Evolutionary conservation across 2,113 vertebrate species (phyloP), one percentile per base, ranked within the genome.

Genomic region (Astur gentilis): DNA sequence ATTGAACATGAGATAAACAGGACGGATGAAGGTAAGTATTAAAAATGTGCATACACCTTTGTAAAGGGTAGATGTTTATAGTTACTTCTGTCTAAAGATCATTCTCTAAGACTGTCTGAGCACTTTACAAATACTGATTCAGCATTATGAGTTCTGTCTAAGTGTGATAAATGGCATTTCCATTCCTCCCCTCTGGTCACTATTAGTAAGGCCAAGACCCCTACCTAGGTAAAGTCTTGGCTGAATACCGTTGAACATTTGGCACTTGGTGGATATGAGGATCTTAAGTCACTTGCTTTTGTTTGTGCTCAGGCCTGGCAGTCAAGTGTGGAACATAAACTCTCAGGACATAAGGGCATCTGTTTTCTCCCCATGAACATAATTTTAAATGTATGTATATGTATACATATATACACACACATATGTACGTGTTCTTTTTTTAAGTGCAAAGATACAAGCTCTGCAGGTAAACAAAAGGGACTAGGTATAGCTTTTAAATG

Each of bases 1-100:
- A 99, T 98, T 77, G 99, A 99, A 80, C 99, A 99, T 1, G 99
- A 99, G 34, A 98, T 98, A 87, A 99, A 98, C 97, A 98, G 99
- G 80, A 98, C 99, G 3, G 99, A 99, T 89, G 99, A 99, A 99
- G 99, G 99, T 98, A 96, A 91, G 90, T 94, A 73, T 66, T 93
- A 85, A 76, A 92, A 75, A 55, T 34, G 11, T 44, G 9, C 55
- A 10, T 83, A 16, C 13, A 16, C 5, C 26, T 42, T 75, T 13
- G 3, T 64, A 91, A 86, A 94, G n/a, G 31, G 25, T 84, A 49
- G 16, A 27, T 80, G 26, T 75, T 89, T 71, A 13, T 61, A 60
- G 69, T 67, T 72, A 27, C 16, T 81, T 82, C 10, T 42, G 27
- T 54, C 72, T 71, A 44, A 73, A 57, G n/a, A 11, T 71, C 83